Base-by-base conservation (phyloP, 2,113 vertebrate genomes). In the Psilopsiagon aymara region DNA sequence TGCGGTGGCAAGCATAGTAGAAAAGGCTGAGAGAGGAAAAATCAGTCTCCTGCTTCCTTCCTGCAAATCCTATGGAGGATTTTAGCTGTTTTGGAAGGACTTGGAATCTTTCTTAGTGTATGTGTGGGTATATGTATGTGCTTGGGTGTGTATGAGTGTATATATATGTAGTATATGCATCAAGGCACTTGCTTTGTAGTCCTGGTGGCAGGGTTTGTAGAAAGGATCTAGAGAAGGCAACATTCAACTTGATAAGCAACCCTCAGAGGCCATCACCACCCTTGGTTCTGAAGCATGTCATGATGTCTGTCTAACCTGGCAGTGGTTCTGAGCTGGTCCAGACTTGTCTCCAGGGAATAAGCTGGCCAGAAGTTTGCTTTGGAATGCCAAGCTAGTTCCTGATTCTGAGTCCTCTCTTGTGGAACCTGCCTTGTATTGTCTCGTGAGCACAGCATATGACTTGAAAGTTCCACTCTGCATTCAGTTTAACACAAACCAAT, bases 171-270 rank as follows among this genome's bases (percentile, higher is more conserved):
- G 53, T 57, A n/a, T n/a, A n/a, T 59, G 20, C 19, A 7, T 46
- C 28, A 10, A 7, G 57, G 37, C 39, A 33, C 4, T 59, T 64
- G 4, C 41, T 43, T 35, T 82, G 39, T 31, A 25, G 57, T 21
- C 6, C 43, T 17, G 11, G 35, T 63, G 70, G 18, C 46, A 29
- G 39, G 19, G n/a, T 39, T 46, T 52, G 44, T 51, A 59, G 84
- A 27, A 70, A 25, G 49, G 55, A n/a, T 57, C 70, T 82, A 9
- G 43, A 82, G 64, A 43, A 77, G 49, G 33, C 37, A 59, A 17
- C 0, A 0, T 52, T 12, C 28, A 28, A 5, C 24, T 64, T 35
- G 43, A 13, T 27, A 59, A 66, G 37, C 0, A 1, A 8, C 24
- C 33, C 44, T 59, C 0, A 0, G 57, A 52, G 49, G 51, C 35